Evolutionary conservation across 2,113 vertebrate species (phyloP), one percentile per base, ranked within the genome.

Genomic region (Dromas ardeola): DNA sequence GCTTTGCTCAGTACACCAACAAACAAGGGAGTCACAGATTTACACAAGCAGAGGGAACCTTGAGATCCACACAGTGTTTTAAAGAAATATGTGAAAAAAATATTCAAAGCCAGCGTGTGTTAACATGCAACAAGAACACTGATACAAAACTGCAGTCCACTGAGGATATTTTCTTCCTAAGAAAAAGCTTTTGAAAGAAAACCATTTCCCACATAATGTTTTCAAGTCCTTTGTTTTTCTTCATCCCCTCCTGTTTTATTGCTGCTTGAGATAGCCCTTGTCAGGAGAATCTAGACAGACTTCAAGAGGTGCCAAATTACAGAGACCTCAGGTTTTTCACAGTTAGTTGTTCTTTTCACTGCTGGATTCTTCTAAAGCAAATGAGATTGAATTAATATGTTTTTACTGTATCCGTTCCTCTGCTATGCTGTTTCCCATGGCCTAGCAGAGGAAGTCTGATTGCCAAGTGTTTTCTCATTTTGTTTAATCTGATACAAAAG

Each of bases 401-500:
- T 97, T 97, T 94, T 93, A 90, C 90, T 95, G 81, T 88, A 86
- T 88, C 80, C 78, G 59, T 67, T 95, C 63, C 76, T 90, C 85
- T 86, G 30, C 47, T 95, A 40, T 93, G 69, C 93, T 56, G 49
- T 94, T 97, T 97, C 95, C 94, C 95, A 95, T 95, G 96, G 92
- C 69, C 92, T 82, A 93, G 62, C 42, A 80, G 82, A 97, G 94
- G 95, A 96, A 96, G 94, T 90, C 81, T 70, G 84, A 95, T 94
- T 94, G 91, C 93, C 96, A 97, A 96, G 50, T 93, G 80, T 96
- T 97, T 96, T 95, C 91, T 96, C 93, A 95, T 88, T 95, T 90
- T 96, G 95, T 97, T 96, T 92, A 93, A 97, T 95, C 81, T 90
- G 91, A 96, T 91, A 93, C 96, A 96, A 94, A 95, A 95, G 91